A percentile compares a stretch with the other conserved stretches of the same genome.
Conservation (phyloP, 2,888 invertebrate genomes). For the Drosophila anomelani region DNA sequence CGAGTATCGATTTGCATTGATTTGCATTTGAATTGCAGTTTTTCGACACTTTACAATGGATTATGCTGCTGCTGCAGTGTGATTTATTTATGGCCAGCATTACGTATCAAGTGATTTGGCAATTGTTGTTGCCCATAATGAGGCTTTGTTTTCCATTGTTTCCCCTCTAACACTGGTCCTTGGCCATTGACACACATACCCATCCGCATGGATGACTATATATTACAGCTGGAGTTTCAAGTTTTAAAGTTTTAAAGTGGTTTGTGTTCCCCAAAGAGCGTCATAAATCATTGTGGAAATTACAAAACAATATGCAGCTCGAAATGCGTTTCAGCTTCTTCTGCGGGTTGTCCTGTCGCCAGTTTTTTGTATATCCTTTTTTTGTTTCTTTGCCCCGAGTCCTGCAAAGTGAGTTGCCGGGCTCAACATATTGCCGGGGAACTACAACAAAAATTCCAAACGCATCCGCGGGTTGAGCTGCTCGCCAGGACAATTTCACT, state of each 20-base stretch:
- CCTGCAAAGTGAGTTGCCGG: slow-evolving; percentile 51
- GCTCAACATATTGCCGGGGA: slow-evolving; percentile 50
- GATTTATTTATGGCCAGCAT: slow-evolving; percentile 75
- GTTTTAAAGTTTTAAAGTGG: slow-evolving; percentile 17
- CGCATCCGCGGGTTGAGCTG: slow-evolving; percentile 32
- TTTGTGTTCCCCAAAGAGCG: neutral
- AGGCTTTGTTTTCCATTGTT: slow-evolving; percentile 70
- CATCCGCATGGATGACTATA: slow-evolving; percentile 13
- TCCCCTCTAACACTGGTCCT: slow-evolving; percentile 59
- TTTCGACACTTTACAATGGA: slow-evolving; percentile 79
- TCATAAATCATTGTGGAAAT: slow-evolving; percentile 67
- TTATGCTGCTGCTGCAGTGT: slow-evolving; percentile 77
- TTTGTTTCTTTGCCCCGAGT: neutral
- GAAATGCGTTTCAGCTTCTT: slow-evolving; percentile 18
- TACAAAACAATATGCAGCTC: slow-evolving; percentile 65
- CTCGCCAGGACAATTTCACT: slow-evolving; percentile 39
- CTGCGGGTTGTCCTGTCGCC: slow-evolving; percentile 52
- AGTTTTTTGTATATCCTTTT: slow-evolving; percentile 18
- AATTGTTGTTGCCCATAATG: slow-evolving; percentile 62
- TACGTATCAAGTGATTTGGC: slow-evolving; percentile 70
- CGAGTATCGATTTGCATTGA: slow-evolving; percentile 81
- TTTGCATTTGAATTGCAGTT: slow-evolving; percentile 82
- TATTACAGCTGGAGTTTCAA: slow-evolving; percentile 36
- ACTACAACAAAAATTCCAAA: slow-evolving; percentile 30
- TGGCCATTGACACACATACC: slow-evolving; percentile 56